Evolutionary conservation across 2,888 invertebrate species (phyloP).

Genomic region (Eilema sororculum): DNA sequence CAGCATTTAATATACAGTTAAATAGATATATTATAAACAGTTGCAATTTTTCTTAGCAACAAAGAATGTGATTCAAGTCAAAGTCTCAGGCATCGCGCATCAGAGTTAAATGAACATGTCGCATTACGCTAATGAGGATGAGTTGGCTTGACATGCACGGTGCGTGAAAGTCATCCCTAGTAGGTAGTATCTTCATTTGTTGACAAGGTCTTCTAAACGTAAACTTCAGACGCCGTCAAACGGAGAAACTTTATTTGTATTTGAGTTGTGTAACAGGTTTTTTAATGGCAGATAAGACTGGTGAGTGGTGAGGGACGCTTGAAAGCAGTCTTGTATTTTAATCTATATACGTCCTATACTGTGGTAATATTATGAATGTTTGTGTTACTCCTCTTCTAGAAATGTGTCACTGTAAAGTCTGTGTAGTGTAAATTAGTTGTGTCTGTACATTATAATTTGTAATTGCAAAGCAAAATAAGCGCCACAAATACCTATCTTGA

Average conservation of each 20-base stretch:
- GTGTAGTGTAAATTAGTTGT: no score
- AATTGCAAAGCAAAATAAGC: no score
- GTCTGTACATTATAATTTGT: no score
- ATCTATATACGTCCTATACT: no score
- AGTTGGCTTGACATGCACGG: conserved; percentile 25
- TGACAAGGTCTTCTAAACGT: conserved; percentile 68
- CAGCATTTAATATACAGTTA: no score
- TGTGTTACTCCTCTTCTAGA: no score
- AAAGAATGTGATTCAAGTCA: conserved; percentile 7
- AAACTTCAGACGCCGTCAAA: conserved; percentile 76
- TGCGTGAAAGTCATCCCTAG: neutral
- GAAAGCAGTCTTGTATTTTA: conserved; percentile 24
- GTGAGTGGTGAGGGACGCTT: conserved; percentile 18
- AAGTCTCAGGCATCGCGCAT: conserved; percentile 11
- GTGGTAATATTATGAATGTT: no score
- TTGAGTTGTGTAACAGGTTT: conserved; percentile 76
- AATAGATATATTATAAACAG: no score
- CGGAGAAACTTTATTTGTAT: conserved; percentile 84
- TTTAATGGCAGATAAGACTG: conserved; percentile 79
- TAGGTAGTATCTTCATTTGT: conserved; percentile 74
- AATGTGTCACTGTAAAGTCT: no score
- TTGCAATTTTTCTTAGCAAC: neutral
- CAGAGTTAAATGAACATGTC: conserved; percentile 26
- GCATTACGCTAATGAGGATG: conserved; percentile 50
- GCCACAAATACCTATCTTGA: no score